Evolutionary conservation across 1,140 invertebrate genomes (phyloP), one percentile per base, ranked within the genome.

Genomic region (Meloidogyne exigua): DNA sequence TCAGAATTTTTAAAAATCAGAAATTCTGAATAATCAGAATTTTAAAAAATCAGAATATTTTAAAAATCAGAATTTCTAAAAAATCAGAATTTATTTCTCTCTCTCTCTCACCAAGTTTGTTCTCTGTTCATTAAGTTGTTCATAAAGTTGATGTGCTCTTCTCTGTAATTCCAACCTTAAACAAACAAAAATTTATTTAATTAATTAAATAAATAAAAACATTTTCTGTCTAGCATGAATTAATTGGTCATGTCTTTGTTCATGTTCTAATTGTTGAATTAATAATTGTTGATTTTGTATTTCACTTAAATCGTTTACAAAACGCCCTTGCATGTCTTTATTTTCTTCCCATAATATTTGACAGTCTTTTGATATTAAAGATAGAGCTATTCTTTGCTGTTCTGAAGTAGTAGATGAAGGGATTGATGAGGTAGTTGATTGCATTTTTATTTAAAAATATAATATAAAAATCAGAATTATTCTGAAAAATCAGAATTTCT

Each of bases 281-380:
- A 82, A 78, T 68, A 82, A 18, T 76, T 85, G 85, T 21, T 84
- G 72, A n/a, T 85, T 77, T 67, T 85, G 84, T 11, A 85, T 68
- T 65, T 85, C 84, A 15, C 77, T 67, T 21, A 85, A 44, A 36
- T 85, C 85, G 66, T 87, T 86, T 15, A 86, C 81, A 63, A 86
- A 87, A n/a, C 85, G 75, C 18, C 80, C 81, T 74, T 86, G 84
- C 62, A 86, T 79, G 66, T 87, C 85, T 64, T 87, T 87, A 75
- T 87, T 87, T 74, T 87, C 83, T 57, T 87, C 85, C 86, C 86
- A 87, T 64, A 87, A 44, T n/a, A 67, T 49, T 42, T 82, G 82
- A 36, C 79, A 80, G n/a, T 87, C 86, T 64, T 88, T 88, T 36
- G 76, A 80, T 9, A 85, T 57, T 26, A 49, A 68, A 12, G 74